Base-by-base conservation (phyloP, 2,797 vertebrate genomes). In the Epinephelus awoara region DNA sequence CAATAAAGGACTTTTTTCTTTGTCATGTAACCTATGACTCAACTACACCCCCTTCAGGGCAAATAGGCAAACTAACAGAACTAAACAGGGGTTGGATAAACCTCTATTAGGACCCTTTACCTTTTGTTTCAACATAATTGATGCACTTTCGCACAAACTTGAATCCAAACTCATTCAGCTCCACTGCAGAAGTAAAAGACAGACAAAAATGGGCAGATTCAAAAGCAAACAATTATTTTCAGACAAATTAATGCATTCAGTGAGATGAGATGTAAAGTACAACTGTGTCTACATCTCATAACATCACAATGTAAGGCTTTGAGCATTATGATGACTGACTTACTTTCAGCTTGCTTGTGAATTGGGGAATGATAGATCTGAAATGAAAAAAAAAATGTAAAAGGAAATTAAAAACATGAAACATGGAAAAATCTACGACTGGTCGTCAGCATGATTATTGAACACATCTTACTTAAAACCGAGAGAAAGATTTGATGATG, bases 361-460 rank as follows among this genome's bases (percentile, higher is more conserved):
- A 98, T 98, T 77, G 98, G 98, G 77, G 96, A 98, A 94, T 96
- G 97, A 94, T 99, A 99, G 88, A 99, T 99, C 98, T 99, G 92
- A 78, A 94, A 96, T 75, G 62, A 63, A 80, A 85, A 79, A 72
- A 58, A 67, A 80, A 72, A 76, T 62, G 51, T 9, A 49, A 80
- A 79, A 72, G 29, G 15, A 82, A 81, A 75, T 42, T 75, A 46
- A 80, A 57, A 65, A 63, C 27, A 58, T 63, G 47, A 71, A 73
- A 68, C 42, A 56, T 75, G 77, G 74, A 57, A 74, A 77, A 75
- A 79, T 27, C n/a, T 3, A n/a, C n/a, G 21, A 27, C 34, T 11
- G 15, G 11, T 27, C 15, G 23, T 55, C n/a, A 34, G 55, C 29
- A n/a, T 69, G 59, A 85, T 76, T 67, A 71, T 79, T 70, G 54